Base-by-base conservation (phyloP, 2,113 vertebrate genomes). In the Grantiella picta region DNA sequence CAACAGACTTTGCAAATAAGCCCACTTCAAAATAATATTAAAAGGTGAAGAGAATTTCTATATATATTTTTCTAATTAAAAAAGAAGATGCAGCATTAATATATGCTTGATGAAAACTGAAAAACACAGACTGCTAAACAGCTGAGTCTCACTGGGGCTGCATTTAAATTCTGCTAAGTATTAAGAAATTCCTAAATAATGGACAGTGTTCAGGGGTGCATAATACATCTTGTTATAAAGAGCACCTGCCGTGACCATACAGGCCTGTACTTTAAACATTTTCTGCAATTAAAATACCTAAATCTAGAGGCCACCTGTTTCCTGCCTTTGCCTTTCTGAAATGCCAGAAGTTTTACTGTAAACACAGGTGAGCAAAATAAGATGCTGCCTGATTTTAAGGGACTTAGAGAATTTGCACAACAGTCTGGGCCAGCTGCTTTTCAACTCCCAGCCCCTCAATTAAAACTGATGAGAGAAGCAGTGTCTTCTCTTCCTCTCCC, bases 301-400 rank as follows among this genome's bases (percentile, higher is more conserved):
- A 93, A 88, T 91, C 45, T 61, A 94, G 71, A 69, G 61, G 33
- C 90, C 95, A 96, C 77, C 85, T 94, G 94, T 91, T 96, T 96
- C 91, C 92, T 97, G 92, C 71, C 56, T 77, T 84, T 64, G 64
- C 69, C 87, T 86, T 96, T 68, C 60, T 81, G 23, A 10, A 91
- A 52, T 49, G 40, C n/a, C 82, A 52, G 36, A 92, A 61, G 45
- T 94, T 94, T 86, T 95, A 86, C 86, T 87, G 80, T 94, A 94
- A 95, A 95, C 83, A 96, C 82, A 94, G 89, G 89, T 95, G 90
- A 96, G 52, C 57, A 87, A 95, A 96, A 81, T 86, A 95, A 86
- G 80, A 83, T 59, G 61, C 52, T 90, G 42, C 14, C 61, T 87
- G 47, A 89, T 86, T 66, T 59, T 75, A 82, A 65, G 66, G 52